These are phyloP conservation scores for Protobothrops flavoviridis DNA, from an alignment of 2,113 vertebrate genomes.

Conservation along the genomic window DNA sequence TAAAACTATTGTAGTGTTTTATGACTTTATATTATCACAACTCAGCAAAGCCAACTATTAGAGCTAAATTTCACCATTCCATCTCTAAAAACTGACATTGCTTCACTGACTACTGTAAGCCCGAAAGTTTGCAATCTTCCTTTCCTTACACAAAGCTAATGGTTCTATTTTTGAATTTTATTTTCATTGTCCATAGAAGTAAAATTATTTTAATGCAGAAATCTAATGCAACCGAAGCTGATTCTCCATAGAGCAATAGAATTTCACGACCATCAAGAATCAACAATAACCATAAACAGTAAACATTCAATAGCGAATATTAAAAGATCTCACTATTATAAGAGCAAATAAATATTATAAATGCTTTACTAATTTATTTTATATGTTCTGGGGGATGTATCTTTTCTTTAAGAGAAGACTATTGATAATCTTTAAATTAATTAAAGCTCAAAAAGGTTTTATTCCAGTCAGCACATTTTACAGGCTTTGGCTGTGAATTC, in stretches of 20 bases:
- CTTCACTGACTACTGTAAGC: not conserved
- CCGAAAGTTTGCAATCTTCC: not conserved
- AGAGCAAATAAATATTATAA: slow-evolving; percentile 10
- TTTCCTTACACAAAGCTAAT: not conserved
- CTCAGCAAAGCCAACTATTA: not conserved
- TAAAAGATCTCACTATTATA: slow-evolving; percentile 34
- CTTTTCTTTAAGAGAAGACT: slow-evolving; percentile 1
- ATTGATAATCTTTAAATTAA: not conserved
- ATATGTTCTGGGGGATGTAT: not conserved
- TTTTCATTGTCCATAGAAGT: slow-evolving; percentile 20
- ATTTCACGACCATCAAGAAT: slow-evolving; percentile 38
- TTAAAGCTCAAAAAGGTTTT: not conserved
- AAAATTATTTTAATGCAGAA: slow-evolving; percentile 15
- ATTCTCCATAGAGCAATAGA: slow-evolving; percentile 18
- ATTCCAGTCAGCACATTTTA: not conserved
- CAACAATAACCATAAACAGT: slow-evolving; percentile 43
- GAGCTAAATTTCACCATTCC: not conserved
- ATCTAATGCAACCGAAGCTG: not conserved
- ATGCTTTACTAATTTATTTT: not conserved
- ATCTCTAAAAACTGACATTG: not conserved
- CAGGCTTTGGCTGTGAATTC: not conserved
- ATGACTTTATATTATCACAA: not conserved
- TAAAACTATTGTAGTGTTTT: not conserved
- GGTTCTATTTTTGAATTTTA: slow-evolving; percentile 21
- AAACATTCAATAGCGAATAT: slow-evolving; percentile 42